Base-by-base conservation (phyloP, 2,888 invertebrate genomes). In the Lathronympha strigana region DNA sequence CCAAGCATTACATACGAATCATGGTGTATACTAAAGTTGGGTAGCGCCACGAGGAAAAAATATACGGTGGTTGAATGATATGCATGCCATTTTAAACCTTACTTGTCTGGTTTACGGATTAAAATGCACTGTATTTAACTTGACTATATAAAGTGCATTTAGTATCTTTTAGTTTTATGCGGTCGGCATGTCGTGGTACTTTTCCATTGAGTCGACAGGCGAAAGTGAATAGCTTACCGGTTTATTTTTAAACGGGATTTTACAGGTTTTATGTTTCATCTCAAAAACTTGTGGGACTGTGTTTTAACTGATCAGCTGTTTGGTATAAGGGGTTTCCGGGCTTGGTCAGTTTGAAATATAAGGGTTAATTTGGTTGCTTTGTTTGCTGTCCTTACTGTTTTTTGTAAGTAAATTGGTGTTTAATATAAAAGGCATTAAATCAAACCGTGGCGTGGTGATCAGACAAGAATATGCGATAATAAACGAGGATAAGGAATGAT, bases 151-250 rank as follows among this genome's bases (percentile, higher is more conserved):
- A n/a, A 31, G 28, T 45, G 57, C 19, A 43, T 6, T 31, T 57
- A 31, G 5, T 55, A 43, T 43, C 25, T 55, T 55, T 28, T 55
- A 17, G 19, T 28, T 25, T 19, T 31, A 43, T 19, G 43, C 45
- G 25, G 28, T 21, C 8, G 40, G 19, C 43, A 45, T 43, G 43
- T 25, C 33, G 13, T 31, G 57, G 57, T 45, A 57, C 43, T 45
- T 57, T 57, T 57, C 57, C 57, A 57, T 57, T 57, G 57, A 57
- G 57, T 13, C n/a, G 57, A 45, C 28, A 43, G 28, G 57, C 57
- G 57, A 57, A 57, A 57, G 57, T 57, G 57, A 31, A 31, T 57
- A 45, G 28, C 0, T 4, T 19, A 57, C 57, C 43, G 57, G 57
- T 45, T 55, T 57, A 53, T 33, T 53, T 45, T 45, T 31, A 31